Base-by-base conservation (phyloP, 2,113 vertebrate genomes). In the Pluvialis apricaria region DNA sequence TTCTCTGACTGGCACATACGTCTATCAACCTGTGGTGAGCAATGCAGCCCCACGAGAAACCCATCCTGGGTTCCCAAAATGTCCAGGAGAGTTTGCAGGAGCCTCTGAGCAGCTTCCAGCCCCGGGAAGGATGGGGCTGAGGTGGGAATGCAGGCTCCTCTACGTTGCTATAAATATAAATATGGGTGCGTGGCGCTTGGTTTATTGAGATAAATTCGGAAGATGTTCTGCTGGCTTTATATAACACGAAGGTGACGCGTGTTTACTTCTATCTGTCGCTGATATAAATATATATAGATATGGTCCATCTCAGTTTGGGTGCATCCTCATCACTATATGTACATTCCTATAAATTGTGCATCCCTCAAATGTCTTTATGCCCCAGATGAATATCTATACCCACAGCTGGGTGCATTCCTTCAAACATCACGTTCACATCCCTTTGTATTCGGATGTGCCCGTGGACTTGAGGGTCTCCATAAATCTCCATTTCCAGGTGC, bases 171-270 rank as follows among this genome's bases (percentile, higher is more conserved):
- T 13, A 13, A 55, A 51, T 29, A 83, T 17, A 80, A 15, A 80
- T 17, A 1, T 2, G 34, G 38, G 15, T 42, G 26, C 1, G 10
- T 28, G 21, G 31, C 6, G 0, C 13, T 75, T 22, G 47, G 31
- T 29, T 84, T 58, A 28, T 21, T 29, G 87, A 90, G 87, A 64
- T n/a, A 36, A 75, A 78, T 61, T 13, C 4, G 5, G 66, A 58
- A 64, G 40, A 22, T 29, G 34, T 49, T 88, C 71, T 69, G 32
- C 58, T 88, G 64, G 68, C 49, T 62, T 72, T 65, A 5, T 7
- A 25, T 26, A 69, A 55, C 13, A 7, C 0, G 2, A 52, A 54
- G 38, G 34, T 4, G 25, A 10, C 0, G 2, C 1, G 19, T n/a
- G 40, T 55, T n/a, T 58, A 9, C 28, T 44, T 38, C 45, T 77